Percentiles rank a stretch among this genome's conserved stretches.
phyloP scores from a whole-genome alignment of 2,113 vertebrate species.

The Alectura lathami region DNA sequence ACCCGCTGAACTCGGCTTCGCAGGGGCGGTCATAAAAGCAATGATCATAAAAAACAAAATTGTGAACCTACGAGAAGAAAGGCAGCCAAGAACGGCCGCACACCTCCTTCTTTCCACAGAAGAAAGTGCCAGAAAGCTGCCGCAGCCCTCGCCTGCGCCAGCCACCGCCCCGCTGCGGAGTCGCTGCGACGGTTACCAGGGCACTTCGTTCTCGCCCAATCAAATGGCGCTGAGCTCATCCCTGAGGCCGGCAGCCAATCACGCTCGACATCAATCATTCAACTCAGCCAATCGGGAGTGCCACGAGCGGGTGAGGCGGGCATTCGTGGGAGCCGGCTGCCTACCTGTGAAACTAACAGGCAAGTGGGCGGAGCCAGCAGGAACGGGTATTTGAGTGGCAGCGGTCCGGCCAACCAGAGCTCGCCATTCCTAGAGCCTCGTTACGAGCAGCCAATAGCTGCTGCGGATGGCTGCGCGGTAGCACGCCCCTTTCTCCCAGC shows the following conservation, averaged over 20 bases:
- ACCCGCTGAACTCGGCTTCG: not conserved
- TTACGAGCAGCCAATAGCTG: not conserved
- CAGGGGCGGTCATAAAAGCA: not conserved
- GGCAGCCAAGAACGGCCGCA: not conserved
- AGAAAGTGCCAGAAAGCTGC: constrained; percentile 51
- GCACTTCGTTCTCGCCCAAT: constrained; percentile 2
- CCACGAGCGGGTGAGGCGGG: not conserved
- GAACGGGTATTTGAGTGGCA: not conserved
- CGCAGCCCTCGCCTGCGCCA: not conserved
- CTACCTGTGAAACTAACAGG: not conserved
- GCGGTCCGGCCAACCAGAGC: fast-evolving
- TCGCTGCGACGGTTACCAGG: constrained; percentile 78
- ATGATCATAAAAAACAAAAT: not conserved
- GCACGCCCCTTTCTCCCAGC: not conserved
- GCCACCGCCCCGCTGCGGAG: constrained; percentile 56
- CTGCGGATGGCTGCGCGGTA: not conserved
- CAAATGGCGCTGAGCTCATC: not conserved
- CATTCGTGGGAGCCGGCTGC: not conserved
- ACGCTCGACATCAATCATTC: constrained; percentile 77
- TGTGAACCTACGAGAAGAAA: not conserved
- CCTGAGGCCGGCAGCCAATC: constrained; percentile 39
- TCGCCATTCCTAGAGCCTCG: not conserved
- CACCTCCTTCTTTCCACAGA: too few species aligned
- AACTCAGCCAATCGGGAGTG: constrained; percentile 70
- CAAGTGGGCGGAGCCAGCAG: not conserved